Evolutionary conservation across 1,140 invertebrate genomes (phyloP).

Genomic region (Gryon sp.): DNA sequence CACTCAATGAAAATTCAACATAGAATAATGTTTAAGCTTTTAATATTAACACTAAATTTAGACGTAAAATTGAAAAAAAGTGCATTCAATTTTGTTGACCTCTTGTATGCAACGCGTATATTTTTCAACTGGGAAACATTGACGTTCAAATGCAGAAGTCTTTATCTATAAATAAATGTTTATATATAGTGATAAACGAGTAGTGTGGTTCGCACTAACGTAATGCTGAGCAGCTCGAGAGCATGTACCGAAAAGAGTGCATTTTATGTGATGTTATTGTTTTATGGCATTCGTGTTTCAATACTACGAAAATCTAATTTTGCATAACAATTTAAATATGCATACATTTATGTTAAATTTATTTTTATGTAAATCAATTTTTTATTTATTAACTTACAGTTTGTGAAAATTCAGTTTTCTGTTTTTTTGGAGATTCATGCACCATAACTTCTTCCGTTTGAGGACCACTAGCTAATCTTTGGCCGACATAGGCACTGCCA

Average conservation of each 20-base stretch:
- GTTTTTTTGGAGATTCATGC: constrained; percentile 78
- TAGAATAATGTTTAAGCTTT: neutral
- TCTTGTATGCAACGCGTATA: constrained; percentile 17
- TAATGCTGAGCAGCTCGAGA: too few species aligned
- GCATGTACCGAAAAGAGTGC: too few species aligned
- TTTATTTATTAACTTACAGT: constrained; percentile 39
- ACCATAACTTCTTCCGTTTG: constrained; percentile 78
- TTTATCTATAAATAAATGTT: constrained; percentile 63
- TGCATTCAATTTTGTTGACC: constrained; percentile 9
- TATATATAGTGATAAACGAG: constrained; percentile 55
- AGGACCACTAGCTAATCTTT: constrained; percentile 85
- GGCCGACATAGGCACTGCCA: constrained; percentile 89
- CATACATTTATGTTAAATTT: too few species aligned
- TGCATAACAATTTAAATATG: too few species aligned
- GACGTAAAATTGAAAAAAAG: neutral
- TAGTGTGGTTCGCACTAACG: too few species aligned
- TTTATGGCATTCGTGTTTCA: too few species aligned
- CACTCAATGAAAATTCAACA: too few species aligned
- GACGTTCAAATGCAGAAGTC: constrained; percentile 46
- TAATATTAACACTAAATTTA: neutral
- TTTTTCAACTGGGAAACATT: constrained; percentile 22
- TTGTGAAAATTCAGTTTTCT: constrained; percentile 69
- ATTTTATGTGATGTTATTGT: too few species aligned
- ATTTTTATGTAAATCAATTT: constrained; percentile 1
- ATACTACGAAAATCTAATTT: too few species aligned